These are phyloP conservation scores for Oryzias javanicus DNA, from an alignment of 2,113 vertebrate genomes.

Conservation along the genomic window DNA sequence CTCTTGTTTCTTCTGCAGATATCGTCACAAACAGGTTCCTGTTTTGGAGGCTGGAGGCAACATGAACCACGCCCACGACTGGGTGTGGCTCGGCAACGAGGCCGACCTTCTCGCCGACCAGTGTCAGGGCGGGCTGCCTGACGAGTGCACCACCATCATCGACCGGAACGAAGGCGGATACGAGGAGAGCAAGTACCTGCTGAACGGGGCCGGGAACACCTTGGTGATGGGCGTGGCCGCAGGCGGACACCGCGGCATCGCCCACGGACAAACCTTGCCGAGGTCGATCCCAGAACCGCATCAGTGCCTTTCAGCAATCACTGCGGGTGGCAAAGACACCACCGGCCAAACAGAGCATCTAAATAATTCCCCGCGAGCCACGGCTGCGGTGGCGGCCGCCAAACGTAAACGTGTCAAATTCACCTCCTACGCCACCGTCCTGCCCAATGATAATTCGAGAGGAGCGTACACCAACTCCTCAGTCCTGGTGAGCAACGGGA, in stretches of 20 bases:
- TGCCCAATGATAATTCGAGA: slow-evolving; percentile 84
- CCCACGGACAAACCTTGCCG: slow-evolving; percentile 80
- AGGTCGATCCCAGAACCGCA: slow-evolving; percentile 83
- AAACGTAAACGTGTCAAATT: slow-evolving; percentile 96
- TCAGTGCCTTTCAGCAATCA: slow-evolving; percentile 74
- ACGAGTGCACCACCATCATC: slow-evolving; percentile 87
- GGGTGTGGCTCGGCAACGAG: slow-evolving; percentile 95
- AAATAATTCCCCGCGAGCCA: slow-evolving; percentile 79
- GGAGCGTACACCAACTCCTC: slow-evolving; percentile 85
- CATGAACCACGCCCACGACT: slow-evolving; percentile 96
- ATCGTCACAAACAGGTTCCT: slow-evolving; percentile 92
- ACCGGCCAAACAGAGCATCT: slow-evolving; percentile 77
- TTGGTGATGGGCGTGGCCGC: slow-evolving; percentile 80
- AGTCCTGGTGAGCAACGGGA: slow-evolving; percentile 87
- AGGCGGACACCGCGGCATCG: slow-evolving; percentile 55
- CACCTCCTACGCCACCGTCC: slow-evolving; percentile 93
- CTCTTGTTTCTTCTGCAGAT: slow-evolving; percentile 55
- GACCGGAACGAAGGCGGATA: slow-evolving; percentile 86
- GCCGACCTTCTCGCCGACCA: slow-evolving; percentile 89
- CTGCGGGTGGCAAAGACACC: slow-evolving; percentile 79
- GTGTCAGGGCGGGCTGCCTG: slow-evolving; percentile 79
- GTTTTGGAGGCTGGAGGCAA: slow-evolving; percentile 87
- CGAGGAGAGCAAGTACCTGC: slow-evolving; percentile 92
- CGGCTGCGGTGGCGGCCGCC: slow-evolving; percentile 64
- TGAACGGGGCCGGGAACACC: slow-evolving; percentile 80